phyloP scores from a whole-genome alignment of 2,888 invertebrate genomes.

The Papilio gigon region DNA sequence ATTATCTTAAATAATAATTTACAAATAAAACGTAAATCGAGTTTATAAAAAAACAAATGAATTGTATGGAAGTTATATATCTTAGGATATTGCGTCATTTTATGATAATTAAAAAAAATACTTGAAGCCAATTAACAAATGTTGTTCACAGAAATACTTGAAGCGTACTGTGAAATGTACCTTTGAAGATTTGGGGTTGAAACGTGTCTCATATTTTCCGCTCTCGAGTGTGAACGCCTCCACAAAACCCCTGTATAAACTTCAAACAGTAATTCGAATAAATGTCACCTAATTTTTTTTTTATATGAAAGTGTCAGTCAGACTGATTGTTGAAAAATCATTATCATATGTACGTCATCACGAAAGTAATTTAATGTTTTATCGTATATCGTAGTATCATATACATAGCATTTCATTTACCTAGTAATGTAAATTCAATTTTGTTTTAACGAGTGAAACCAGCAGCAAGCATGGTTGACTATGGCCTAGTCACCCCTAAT shows the following conservation, averaged over 20 bases:
- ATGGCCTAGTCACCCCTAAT: too few relatives aligned
- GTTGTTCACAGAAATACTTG: neutral
- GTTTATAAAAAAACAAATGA: too few relatives aligned
- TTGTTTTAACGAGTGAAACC: too few relatives aligned
- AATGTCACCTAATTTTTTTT: neutral
- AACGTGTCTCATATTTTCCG: neutral
- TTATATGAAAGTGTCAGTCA: neutral
- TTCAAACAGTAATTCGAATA: neutral
- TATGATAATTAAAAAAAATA: neutral
- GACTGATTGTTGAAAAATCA: too few relatives aligned
- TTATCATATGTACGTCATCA: too few relatives aligned
- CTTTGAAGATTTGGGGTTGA: slow-evolving; percentile 11
- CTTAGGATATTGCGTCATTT: neutral
- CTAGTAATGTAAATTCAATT: too few relatives aligned
- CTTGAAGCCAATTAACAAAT: slow-evolving; percentile 2
- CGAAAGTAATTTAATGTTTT: too few relatives aligned
- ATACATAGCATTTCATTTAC: too few relatives aligned
- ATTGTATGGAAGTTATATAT: neutral
- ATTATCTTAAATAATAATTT: too few relatives aligned
- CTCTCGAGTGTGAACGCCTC: slow-evolving; percentile 11
- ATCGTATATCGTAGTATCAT: too few relatives aligned
- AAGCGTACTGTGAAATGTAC: slow-evolving; percentile 9
- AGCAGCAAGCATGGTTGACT: too few relatives aligned
- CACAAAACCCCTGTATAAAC: neutral
- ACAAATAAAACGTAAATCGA: too few relatives aligned